Base-by-base conservation (phyloP, 2,113 vertebrate species). In the Empidonax alnorum region DNA sequence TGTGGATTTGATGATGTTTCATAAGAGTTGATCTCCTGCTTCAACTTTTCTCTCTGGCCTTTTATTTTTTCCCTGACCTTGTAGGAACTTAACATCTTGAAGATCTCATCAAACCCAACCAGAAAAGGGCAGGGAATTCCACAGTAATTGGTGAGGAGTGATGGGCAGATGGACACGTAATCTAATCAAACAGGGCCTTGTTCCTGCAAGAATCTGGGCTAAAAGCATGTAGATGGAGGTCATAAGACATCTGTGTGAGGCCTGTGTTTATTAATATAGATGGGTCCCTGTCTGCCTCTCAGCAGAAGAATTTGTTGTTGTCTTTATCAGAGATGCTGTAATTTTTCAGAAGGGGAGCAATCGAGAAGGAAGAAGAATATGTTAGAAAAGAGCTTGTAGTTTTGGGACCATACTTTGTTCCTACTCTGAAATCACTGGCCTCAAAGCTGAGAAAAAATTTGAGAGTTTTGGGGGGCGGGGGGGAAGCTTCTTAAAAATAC, bases 1-100 rank as follows among this genome's bases (percentile, higher is more conserved):
- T 89, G 72, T 94, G 96, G 95, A 90, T 93, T 92, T 96, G 95
- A 94, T 96, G 89, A 95, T 84, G 35, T 97, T 97, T 96, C 94
- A 87, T 81, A 96, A 97, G 80, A 92, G 80, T 6, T 71, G 65
- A 74, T 89, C 76, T 97, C 69, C 86, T 89, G 89, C 80, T 93
- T 95, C 61, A 90, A 23, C 68, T 97, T 90, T 92, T 93, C 80
- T 91, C 69, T 75, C 80, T 90, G 91, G 73, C 61, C 61, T 93
- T 94, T 72, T 69, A 59, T 56, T 90, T 94, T 86, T 86, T 82
- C 6, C 0, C 52, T 93, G 95, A 95, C 95, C 93, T 92, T 81
- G 47, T 78, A 92, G 89, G 84, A 95, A 95, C 95, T 95, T 93
- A 89, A 93, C 95, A 90, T 93, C 94, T 93, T 92, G 91, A 96